phyloP scores from a whole-genome alignment of 92 coral and sea anemone genomes.

The Umimayanthus kanabou region DNA sequence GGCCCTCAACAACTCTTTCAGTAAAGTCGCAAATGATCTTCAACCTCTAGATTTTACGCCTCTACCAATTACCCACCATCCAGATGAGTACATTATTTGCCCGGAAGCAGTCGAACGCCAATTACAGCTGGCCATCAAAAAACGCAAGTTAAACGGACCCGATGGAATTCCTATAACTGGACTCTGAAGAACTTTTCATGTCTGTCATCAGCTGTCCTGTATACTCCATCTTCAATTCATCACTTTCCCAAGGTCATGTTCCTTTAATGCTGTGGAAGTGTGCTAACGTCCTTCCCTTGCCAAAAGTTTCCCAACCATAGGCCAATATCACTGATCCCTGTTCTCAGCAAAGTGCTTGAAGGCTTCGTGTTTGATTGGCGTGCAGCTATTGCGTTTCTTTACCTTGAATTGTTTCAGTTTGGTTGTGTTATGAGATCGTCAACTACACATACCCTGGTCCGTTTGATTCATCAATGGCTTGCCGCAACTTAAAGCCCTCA shows the following conservation, averaged over 20 bases:
- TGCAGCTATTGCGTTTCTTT: conserved; percentile 19
- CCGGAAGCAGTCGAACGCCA: conserved; percentile 10
- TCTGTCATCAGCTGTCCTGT: neutral
- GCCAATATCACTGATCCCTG: conserved; percentile 44
- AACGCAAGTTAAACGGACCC: neutral
- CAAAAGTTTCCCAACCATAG: conserved; percentile 41
- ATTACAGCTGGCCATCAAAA: neutral
- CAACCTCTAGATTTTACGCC: neutral
- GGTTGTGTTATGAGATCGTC: conserved; percentile 46
- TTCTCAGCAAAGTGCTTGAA: conserved; percentile 55
- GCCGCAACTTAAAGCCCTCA: conserved; percentile 45
- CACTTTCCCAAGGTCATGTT: conserved; percentile 2
- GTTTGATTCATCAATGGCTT: conserved; percentile 55
- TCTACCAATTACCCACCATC: neutral
- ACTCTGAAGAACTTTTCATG: no score
- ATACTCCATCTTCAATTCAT: conserved; percentile 42
- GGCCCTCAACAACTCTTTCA: conserved; percentile 36
- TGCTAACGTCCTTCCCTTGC: no score
- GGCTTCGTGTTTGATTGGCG: conserved; percentile 48
- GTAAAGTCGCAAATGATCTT: conserved; percentile 39
- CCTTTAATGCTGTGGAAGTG: conserved; percentile 53
- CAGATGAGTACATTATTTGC: conserved; percentile 35
- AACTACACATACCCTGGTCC: conserved; percentile 56
- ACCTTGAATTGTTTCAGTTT: conserved; percentile 37
- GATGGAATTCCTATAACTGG: no score